phyloP scores from a whole-genome alignment of 35 echinoderm and acorn worm genomes.

The Lytechinus pictus region DNA sequence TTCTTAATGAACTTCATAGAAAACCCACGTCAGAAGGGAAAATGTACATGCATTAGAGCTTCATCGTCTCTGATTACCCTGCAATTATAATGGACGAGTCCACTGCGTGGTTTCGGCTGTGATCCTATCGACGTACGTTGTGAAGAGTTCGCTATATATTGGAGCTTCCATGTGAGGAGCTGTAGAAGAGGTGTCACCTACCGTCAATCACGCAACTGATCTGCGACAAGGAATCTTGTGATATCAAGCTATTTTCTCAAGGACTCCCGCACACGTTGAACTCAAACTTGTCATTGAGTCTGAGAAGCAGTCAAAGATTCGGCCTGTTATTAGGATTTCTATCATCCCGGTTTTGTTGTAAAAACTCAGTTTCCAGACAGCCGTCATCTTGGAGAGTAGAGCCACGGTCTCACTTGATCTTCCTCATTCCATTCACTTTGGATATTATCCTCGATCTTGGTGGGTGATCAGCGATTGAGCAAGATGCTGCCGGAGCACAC shows the following conservation, averaged over 20 bases:
- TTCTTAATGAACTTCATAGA: background rate
- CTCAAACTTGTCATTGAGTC: background rate
- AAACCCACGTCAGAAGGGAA: background rate
- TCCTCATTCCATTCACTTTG: background rate
- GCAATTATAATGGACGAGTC: background rate
- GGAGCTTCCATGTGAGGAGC: background rate
- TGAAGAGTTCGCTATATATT: slow-evolving; percentile 5
- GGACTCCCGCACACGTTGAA: slow-evolving; percentile 15
- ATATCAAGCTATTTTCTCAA: background rate
- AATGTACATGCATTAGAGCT: background rate
- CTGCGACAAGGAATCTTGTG: background rate
- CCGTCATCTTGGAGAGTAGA: background rate
- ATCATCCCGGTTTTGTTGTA: background rate
- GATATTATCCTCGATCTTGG: background rate
- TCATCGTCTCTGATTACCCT: background rate
- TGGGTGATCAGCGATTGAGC: background rate
- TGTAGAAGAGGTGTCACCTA: slow-evolving; percentile 8
- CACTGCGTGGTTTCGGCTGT: background rate
- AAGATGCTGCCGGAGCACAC: slow-evolving; percentile 39
- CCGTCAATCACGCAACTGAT: background rate
- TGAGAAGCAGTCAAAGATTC: background rate
- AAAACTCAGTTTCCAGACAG: background rate
- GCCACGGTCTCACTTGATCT: background rate
- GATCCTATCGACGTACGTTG: background rate
- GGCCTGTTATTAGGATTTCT: background rate